Conservation (phyloP, 2,797 vertebrate genomes). For the Rhinogobio ventralis region DNA sequence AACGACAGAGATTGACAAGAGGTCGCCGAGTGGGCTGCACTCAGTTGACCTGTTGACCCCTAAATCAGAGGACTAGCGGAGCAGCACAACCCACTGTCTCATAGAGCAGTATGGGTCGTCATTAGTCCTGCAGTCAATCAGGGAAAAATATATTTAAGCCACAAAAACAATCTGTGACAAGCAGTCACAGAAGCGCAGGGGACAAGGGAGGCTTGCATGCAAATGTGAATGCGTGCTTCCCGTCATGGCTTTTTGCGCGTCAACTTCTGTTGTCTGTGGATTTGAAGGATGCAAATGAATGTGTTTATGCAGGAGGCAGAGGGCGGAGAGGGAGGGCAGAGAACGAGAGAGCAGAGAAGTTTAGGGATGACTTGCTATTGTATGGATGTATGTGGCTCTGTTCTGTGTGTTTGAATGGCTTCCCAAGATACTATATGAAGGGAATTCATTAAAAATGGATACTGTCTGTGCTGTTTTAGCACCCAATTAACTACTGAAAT, state of each 20-base stretch:
- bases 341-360: slow-evolving; percentile 1
- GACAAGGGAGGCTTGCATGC: slow-evolving; percentile 35
- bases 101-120: no score
- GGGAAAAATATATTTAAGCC: slow-evolving; percentile 40
- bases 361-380: slow-evolving; percentile 2
- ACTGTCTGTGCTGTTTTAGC: background rate
- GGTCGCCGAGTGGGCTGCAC: background rate
- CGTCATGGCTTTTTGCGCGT: slow-evolving; percentile 43
- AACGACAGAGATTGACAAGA: slow-evolving; percentile 17
- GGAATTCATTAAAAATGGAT: background rate
- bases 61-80: slow-evolving; percentile 19
- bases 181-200: background rate
- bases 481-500: slow-evolving; percentile 9
- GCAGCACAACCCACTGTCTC: background rate
- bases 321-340: slow-evolving; percentile 21
- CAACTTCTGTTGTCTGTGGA: slow-evolving; percentile 45
- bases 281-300: slow-evolving; percentile 51
- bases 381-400: background rate
- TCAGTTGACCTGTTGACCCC: slow-evolving; percentile 12
- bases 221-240: slow-evolving; percentile 32
- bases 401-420: slow-evolving; percentile 6
- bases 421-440: background rate
- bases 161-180: slow-evolving; percentile 48
- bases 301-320: slow-evolving; percentile 42
- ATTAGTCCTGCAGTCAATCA: slow-evolving; percentile 30